Evolutionary conservation across 2,113 vertebrate species (phyloP), one percentile per base, ranked within the genome.

Genomic region (Mustela lutreola): DNA sequence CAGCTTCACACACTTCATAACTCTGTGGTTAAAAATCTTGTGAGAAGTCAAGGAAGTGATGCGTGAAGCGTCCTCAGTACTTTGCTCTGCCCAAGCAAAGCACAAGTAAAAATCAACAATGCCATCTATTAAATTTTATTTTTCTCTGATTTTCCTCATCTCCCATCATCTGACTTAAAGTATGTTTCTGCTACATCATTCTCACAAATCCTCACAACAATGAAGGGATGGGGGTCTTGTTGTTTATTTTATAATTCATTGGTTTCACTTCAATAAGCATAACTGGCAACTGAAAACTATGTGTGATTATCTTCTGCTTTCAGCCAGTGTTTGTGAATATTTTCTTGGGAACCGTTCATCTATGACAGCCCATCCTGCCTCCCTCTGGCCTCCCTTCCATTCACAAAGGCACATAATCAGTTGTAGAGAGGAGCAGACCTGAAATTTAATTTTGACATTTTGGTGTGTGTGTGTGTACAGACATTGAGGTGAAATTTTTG

Each of bases 191-290:
- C 14, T 56, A 71, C 10, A 50, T 24, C 70, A 76, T 50, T 10
- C 21, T 21, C 18, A 73, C 1, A 24, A 28, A 81, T 21, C 39
- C 9, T 84, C 48, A 79, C 19, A 88, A 84, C 9, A 86, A 48
- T 82, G 78, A 78, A 84, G 53, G 45, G 85, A 50, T 39, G 33
- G 58, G n/a, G 76, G 11, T 56, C 80, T 79, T 71, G 48, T 70
- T 78, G 6, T 89, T 89, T 73, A 76, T 90, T 92, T 83, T 78
- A 71, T 14, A 86, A 80, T 65, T 65, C 33, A 80, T 84, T 98
- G 50, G 56, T 95, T 76, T 95, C 76, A 50, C 79, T 75, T 92
- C 75, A 84, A 7, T 42, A 60, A 63, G 0, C 65, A 48, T 33
- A 83, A 84, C 88, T 56, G 87, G 45, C 58, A 92, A 48, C 14